These are phyloP conservation scores for Numida meleagris DNA, from an alignment of 2,113 vertebrate species.

Conservation along the genomic window DNA sequence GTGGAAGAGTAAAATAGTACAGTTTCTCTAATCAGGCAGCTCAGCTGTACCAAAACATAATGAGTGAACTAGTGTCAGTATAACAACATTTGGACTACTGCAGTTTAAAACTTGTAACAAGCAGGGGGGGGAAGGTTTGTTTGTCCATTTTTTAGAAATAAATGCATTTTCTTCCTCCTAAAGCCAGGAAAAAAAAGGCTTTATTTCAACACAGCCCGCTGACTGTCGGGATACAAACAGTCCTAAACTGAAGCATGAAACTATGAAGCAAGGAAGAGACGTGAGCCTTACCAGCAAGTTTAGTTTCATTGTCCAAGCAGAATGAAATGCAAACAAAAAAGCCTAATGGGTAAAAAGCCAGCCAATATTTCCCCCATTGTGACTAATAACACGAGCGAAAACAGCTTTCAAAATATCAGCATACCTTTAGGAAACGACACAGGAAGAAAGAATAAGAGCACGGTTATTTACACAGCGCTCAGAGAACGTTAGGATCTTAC, in stretches of 20 bases:
- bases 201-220: not conserved
- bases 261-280: not conserved
- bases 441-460: not conserved
- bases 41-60: not conserved
- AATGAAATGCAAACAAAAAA: slow-evolving; percentile 14
- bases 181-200: not conserved
- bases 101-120: not conserved
- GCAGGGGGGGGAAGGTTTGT: accelerated
- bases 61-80: not conserved
- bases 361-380: not conserved
- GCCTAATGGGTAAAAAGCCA: not conserved
- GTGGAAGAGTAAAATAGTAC: not conserved
- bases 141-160: not conserved
- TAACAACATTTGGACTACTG: not conserved
- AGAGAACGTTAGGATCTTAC: not conserved
- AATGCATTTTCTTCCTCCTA: not conserved
- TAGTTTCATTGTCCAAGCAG: slow-evolving; percentile 6
- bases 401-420: not conserved
- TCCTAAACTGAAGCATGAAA: not conserved
- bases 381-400: not conserved
- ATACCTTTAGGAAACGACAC: not conserved
- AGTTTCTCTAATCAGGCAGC: not conserved
- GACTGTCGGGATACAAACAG: not conserved
- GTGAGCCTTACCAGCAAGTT: not conserved
- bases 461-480: not conserved